A percentile compares a stretch with the other conserved stretches of the same genome.
Evolutionary conservation across 2,113 vertebrate species (phyloP).

Genomic region (Herpetotheres cachinnans): DNA sequence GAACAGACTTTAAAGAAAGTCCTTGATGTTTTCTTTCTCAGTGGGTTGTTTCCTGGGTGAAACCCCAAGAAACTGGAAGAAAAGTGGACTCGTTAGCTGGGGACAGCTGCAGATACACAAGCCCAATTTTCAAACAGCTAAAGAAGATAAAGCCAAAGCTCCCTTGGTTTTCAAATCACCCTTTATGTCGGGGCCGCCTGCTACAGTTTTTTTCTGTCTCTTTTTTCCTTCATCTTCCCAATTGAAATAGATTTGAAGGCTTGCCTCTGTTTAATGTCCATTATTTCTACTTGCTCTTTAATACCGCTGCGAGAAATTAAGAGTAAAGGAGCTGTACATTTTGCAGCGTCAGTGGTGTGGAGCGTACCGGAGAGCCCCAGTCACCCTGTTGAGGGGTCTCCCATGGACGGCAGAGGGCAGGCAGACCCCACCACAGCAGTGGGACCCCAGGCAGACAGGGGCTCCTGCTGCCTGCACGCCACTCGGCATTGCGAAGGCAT

Average conservation of each 20-base stretch:
- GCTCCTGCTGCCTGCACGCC: neutral
- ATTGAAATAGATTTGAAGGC: neutral
- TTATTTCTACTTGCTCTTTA: neutral
- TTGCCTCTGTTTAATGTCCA: neutral
- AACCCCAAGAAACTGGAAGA: neutral
- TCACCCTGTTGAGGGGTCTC: neutral
- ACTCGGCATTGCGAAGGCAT: neutral
- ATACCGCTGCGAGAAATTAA: neutral
- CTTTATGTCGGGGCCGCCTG: neutral
- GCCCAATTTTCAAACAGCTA: neutral
- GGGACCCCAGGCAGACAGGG: neutral
- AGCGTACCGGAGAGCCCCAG: neutral
- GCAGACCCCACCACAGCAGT: neutral
- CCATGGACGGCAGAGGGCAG: slow-evolving; percentile 61
- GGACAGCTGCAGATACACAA: neutral
- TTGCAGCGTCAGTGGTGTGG: neutral
- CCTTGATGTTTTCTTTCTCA: neutral
- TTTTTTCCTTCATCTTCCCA: neutral
- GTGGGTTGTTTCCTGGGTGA: neutral
- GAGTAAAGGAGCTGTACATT: neutral
- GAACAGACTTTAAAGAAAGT: neutral
- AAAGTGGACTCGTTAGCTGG: neutral
- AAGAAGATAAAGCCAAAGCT: neutral
- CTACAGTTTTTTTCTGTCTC: neutral
- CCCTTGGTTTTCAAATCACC: neutral